Evolutionary conservation across 1,140 invertebrate genomes (phyloP).

Genomic region (Holcopasites calliopsidis): DNA sequence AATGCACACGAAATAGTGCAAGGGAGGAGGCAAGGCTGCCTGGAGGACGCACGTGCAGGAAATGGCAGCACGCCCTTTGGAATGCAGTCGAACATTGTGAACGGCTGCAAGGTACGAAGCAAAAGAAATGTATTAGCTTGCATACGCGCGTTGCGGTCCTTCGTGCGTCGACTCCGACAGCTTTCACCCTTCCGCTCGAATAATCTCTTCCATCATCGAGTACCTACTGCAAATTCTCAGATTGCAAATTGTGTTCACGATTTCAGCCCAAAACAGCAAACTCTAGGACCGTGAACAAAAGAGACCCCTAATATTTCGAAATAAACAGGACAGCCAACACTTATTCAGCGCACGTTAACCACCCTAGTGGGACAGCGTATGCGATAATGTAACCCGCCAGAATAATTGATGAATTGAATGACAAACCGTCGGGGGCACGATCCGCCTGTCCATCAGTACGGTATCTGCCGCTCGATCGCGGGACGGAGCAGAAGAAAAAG

Average conservation of each 20-base stretch:
- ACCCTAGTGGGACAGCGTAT: too few species aligned
- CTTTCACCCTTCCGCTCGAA: too few species aligned
- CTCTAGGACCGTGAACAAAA: too few species aligned
- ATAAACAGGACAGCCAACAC: too few species aligned
- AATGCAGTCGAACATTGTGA: constrained; percentile 60
- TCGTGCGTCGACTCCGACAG: constrained; percentile 31
- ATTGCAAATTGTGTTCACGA: too few species aligned
- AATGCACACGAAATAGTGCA: constrained; percentile 21
- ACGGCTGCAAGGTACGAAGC: constrained; percentile 53
- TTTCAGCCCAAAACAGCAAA: too few species aligned
- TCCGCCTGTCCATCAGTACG: constrained; percentile 28
- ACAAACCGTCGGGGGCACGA: constrained; percentile 19
- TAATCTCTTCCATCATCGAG: too few species aligned
- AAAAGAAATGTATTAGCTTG: constrained; percentile 60
- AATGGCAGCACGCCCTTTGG: constrained; percentile 65
- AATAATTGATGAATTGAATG: constrained; percentile 39
- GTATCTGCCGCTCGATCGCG: constrained; percentile 16
- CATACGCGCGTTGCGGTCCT: constrained; percentile 41
- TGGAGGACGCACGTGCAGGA: constrained; percentile 70
- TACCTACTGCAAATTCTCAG: too few species aligned
- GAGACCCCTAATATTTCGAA: too few species aligned
- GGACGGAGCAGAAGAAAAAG: not conserved
- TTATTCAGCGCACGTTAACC: too few species aligned
- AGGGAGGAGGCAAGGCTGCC: constrained; percentile 64
- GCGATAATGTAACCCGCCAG: not conserved